A percentile compares a stretch with the other conserved stretches of the same genome.
phyloP scores from a whole-genome alignment of 2,113 vertebrate genomes.

The Coryphaenoides rupestris region DNA sequence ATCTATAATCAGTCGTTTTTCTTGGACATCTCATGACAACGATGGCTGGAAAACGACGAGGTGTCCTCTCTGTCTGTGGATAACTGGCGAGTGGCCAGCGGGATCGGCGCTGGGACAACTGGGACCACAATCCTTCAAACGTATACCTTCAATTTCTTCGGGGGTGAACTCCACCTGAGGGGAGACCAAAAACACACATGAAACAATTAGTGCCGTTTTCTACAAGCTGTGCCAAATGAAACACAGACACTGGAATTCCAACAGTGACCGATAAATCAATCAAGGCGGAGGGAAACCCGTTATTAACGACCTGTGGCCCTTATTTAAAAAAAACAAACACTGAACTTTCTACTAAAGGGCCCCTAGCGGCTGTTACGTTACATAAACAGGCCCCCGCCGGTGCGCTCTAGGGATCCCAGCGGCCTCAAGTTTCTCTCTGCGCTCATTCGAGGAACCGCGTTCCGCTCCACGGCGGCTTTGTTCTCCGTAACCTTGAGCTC shows the following conservation, averaged over 20 bases:
- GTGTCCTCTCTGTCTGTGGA: conserved; percentile 37
- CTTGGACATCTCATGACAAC: conserved; percentile 28
- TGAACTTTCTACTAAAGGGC: no score
- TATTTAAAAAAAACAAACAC: no score
- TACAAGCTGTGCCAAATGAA: background rate
- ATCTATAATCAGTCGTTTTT: conserved; percentile 35
- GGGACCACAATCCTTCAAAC: conserved; percentile 20
- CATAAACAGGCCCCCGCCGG: background rate
- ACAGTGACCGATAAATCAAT: background rate
- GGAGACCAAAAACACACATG: conserved; percentile 42
- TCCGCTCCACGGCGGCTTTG: background rate
- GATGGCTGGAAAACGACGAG: conserved; percentile 19
- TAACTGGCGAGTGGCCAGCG: conserved; percentile 22
- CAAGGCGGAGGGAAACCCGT: no score
- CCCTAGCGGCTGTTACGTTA: no score
- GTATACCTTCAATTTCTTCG: conserved; percentile 86
- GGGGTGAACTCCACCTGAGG: conserved; percentile 82
- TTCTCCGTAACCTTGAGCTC: conserved; percentile 53
- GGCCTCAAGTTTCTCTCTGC: conserved; percentile 50
- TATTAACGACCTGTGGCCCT: no score
- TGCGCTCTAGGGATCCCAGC: conserved; percentile 5
- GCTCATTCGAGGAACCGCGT: conserved; percentile 21
- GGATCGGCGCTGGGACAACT: conserved; percentile 22
- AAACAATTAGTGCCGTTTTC: conserved; percentile 8
- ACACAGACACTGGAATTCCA: background rate